phyloP scores from a whole-genome alignment of 2,797 vertebrate genomes.

The Ctenosaura bakeri region DNA sequence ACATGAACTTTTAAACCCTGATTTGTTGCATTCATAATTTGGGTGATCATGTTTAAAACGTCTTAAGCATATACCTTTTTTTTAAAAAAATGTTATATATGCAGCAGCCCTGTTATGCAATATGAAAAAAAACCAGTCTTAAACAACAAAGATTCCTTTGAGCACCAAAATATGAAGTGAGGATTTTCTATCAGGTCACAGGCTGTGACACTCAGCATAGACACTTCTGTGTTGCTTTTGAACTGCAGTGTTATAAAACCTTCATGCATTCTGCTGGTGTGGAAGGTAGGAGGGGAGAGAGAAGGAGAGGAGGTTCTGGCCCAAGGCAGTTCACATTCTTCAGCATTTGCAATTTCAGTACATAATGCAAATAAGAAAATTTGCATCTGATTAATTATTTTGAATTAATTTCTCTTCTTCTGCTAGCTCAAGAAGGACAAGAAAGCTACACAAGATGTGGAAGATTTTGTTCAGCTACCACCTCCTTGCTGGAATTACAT shows the following conservation, averaged over 20 bases:
- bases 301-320: background rate
- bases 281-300: background rate
- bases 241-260: background rate
- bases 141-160: too few species aligned
- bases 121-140: too few species aligned
- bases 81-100: too few species aligned
- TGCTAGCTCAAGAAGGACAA: background rate
- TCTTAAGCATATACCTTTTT: too few species aligned
- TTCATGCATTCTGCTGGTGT: background rate
- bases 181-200: too few species aligned
- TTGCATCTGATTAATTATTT: conserved; percentile 3
- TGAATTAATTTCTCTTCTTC: background rate
- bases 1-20: too few species aligned
- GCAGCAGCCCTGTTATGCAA: too few species aligned
- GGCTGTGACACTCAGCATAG: too few species aligned
- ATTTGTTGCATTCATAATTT: too few species aligned
- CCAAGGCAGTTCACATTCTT: background rate
- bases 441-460: background rate
- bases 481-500: background rate
- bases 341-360: background rate
- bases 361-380: background rate
- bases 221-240: background rate
- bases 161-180: too few species aligned
- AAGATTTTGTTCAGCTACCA: background rate
- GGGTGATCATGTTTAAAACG: too few species aligned